A percentile compares a stretch with the other conserved stretches of the same genome.
These are phyloP conservation scores for Oreochromis mossambicus DNA, from an alignment of 2,797 vertebrate species.

Conservation along the genomic window DNA sequence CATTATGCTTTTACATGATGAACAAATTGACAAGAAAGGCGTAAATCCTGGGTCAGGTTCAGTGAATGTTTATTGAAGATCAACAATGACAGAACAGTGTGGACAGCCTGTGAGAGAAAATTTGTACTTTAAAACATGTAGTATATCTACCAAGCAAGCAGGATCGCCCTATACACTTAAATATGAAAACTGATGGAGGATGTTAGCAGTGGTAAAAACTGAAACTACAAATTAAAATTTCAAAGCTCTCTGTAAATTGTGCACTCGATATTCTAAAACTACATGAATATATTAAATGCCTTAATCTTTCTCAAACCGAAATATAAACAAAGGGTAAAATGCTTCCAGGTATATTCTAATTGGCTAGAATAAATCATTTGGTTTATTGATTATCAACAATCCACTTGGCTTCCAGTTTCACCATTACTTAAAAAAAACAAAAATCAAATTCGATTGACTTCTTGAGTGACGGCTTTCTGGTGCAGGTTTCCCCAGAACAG, in stretches of 20 bases:
- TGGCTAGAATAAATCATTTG: constrained; percentile 61
- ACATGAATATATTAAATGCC: constrained; percentile 70
- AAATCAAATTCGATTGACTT: constrained; percentile 12
- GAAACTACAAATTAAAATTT: constrained; percentile 45
- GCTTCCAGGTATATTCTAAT: constrained; percentile 45
- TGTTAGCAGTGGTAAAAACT: constrained; percentile 48
- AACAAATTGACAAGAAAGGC: neutral
- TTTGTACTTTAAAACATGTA: constrained; percentile 42
- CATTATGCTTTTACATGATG: neutral
- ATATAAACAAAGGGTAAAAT: constrained; percentile 51
- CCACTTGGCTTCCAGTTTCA: constrained; percentile 59
- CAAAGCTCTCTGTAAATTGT: constrained; percentile 59
- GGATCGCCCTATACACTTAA: constrained; percentile 49
- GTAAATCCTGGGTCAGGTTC: constrained; percentile 22
- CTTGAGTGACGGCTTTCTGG: neutral
- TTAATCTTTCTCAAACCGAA: constrained; percentile 55
- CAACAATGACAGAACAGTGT: constrained; percentile 64
- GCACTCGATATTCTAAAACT: constrained; percentile 57
- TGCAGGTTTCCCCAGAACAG: neutral
- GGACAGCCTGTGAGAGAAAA: constrained; percentile 59
- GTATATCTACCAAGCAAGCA: constrained; percentile 66
- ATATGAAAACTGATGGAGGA: constrained; percentile 51
- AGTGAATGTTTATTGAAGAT: constrained; percentile 77
- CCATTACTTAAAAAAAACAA: neutral
- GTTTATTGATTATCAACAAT: constrained; percentile 53